Evolutionary conservation across 1,140 invertebrate species (phyloP), one percentile per base, ranked within the genome.

Genomic region (Drosophila nikananu): DNA sequence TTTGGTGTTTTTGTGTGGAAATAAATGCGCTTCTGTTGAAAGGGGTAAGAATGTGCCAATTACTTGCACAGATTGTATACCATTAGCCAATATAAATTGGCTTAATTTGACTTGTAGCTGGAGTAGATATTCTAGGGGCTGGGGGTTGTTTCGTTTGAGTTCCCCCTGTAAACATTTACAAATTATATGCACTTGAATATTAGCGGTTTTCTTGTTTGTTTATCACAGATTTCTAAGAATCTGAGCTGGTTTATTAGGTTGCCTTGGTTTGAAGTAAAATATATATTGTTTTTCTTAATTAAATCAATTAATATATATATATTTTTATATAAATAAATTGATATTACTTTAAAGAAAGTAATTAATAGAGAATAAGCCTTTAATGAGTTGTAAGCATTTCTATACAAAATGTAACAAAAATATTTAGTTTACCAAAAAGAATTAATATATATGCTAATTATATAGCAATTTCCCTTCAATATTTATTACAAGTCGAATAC

Each of bases 71-170:
- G 65, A 48, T 64, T 65, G 59, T 39, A 23, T 49, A 30, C 64
- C 37, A 66, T 48, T 64, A 66, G 58, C 21, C 39, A 23, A 13
- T 30, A 48, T 64, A 64, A 67, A 65, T 64, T 30, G 59, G n/a
- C 6, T 30, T 37, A 49, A 64, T 67, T 39, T 27, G 35, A 37
- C 32, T 64, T 30, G 19, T 25, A 19, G 32, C 19, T 41, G n/a
- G 13, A n/a, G 15, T 23, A 65, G 15, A 42, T 60, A 64, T 13
- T 64, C 39, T 60, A 12, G 25, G 12, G 35, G 35, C 10, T 13
- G 5, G 9, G 9, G 3, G 19, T 19, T 35, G 25, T 17, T 19
- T 17, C 12, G 21, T 30, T 17, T 21, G 10, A 9, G 6, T 17
- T 30, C 13, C 5, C n/a, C n/a, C 6, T 12, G 35, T 58, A 58